phyloP scores from a whole-genome alignment of 2,797 vertebrate species.

The Babyrousa celebensis region DNA sequence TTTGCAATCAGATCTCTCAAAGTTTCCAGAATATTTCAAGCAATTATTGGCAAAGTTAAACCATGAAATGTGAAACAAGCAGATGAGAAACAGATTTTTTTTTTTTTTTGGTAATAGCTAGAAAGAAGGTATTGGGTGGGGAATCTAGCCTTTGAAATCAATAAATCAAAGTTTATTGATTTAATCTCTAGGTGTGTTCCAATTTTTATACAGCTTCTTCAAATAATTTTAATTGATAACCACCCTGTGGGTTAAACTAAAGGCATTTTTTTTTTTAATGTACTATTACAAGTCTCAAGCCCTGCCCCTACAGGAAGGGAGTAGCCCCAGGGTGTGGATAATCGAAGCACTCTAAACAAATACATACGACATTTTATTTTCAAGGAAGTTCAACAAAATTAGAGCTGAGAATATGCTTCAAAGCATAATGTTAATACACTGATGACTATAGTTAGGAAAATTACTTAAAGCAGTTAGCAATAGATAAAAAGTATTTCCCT shows the following conservation, averaged over 20 bases:
- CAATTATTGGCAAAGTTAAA: slow-evolving; percentile 67
- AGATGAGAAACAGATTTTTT: slow-evolving; percentile 51
- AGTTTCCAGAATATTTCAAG: slow-evolving; percentile 44
- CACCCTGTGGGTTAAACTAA: neutral
- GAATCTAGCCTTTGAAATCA: slow-evolving; percentile 31
- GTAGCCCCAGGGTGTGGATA: neutral
- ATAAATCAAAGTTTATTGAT: slow-evolving; percentile 25
- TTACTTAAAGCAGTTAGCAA: neutral
- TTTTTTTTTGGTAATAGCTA: neutral
- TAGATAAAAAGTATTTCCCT: slow-evolving; percentile 16
- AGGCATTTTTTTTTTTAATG: neutral
- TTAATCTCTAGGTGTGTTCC: slow-evolving; percentile 56
- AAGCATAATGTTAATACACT: neutral
- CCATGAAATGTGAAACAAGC: slow-evolving; percentile 22
- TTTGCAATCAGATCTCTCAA: slow-evolving; percentile 61
- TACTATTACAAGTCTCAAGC: neutral
- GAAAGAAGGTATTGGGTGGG: neutral
- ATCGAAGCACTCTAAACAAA: slow-evolving; percentile 49
- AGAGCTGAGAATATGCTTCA: slow-evolving; percentile 35
- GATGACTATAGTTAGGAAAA: slow-evolving; percentile 27
- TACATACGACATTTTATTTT: slow-evolving; percentile 53
- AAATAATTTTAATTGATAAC: slow-evolving; percentile 65
- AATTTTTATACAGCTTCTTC: slow-evolving; percentile 11
- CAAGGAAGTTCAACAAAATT: slow-evolving; percentile 65
- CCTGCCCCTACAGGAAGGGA: neutral